Conservation (phyloP, 2,888 invertebrate species). For the Cremastinae sp. region DNA sequence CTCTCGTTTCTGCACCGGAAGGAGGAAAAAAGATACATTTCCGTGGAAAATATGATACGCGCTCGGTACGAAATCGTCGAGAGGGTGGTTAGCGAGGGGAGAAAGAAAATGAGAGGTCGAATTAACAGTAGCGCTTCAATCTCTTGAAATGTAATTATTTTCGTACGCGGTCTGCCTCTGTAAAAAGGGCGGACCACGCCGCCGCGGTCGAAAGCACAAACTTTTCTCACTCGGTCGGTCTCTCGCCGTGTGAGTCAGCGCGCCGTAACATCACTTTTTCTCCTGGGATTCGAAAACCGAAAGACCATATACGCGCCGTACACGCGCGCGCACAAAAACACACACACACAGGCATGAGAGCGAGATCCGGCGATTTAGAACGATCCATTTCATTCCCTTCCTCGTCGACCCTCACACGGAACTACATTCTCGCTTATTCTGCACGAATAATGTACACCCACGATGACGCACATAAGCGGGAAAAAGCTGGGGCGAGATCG, state of each 20-base stretch:
- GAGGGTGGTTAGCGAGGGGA: conserved; percentile 2
- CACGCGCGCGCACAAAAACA: too few species aligned
- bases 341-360: background rate
- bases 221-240: conserved; percentile 37
- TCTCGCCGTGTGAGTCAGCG: background rate
- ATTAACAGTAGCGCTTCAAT: conserved; percentile 37
- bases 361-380: conserved; percentile 33
- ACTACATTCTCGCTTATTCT: conserved; percentile 52
- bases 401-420: background rate
- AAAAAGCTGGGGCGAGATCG: too few species aligned
- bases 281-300: conserved; percentile 33
- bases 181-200: conserved; percentile 8
- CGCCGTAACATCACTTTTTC: conserved; percentile 36
- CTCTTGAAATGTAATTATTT: conserved; percentile 45
- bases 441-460: conserved; percentile 17
- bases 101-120: conserved; percentile 25
- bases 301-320: conserved; percentile 13
- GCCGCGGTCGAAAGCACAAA: conserved; percentile 35
- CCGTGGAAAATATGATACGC: conserved; percentile 36
- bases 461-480: background rate
- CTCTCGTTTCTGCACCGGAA: too few species aligned
- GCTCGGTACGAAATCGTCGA: conserved; percentile 18
- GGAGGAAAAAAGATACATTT: conserved; percentile 13
- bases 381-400: conserved; percentile 47
- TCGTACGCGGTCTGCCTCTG: conserved; percentile 29